Evolutionary conservation across 2,888 invertebrate species (phyloP).

Genomic region (Mayetiola destructor): DNA sequence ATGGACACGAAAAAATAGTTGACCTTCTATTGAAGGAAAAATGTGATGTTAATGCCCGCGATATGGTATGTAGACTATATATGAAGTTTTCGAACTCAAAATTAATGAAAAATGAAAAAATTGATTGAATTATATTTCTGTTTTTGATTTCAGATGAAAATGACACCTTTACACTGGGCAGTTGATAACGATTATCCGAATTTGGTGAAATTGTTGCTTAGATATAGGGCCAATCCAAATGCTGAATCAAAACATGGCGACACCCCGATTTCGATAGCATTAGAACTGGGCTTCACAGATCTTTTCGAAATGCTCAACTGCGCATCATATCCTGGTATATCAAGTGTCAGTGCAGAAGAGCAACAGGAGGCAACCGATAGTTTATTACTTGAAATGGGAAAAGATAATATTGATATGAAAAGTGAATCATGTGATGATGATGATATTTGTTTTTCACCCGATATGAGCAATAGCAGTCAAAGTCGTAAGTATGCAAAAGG

Average conservation of each 20-base stretch:
- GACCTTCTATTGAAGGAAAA: slow-evolving; percentile 51
- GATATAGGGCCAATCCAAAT: slow-evolving; percentile 55
- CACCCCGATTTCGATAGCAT: slow-evolving; percentile 51
- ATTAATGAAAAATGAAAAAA: neutral
- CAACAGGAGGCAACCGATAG: slow-evolving; percentile 14
- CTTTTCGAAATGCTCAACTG: slow-evolving; percentile 44
- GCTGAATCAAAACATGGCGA: slow-evolving; percentile 58
- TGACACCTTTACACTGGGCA: slow-evolving; percentile 94
- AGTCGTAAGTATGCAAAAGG: too few species aligned
- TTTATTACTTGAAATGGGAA: slow-evolving; percentile 6
- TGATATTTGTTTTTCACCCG: neutral
- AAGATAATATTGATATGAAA: neutral
- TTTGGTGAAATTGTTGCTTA: slow-evolving; percentile 53
- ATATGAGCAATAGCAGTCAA: neutral
- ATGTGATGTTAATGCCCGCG: slow-evolving; percentile 57
- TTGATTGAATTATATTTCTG: neutral
- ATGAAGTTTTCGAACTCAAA: neutral
- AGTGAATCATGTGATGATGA: neutral
- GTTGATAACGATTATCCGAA: slow-evolving; percentile 62
- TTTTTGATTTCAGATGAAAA: slow-evolving; percentile 45
- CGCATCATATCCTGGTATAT: slow-evolving; percentile 25
- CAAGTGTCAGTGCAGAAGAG: neutral
- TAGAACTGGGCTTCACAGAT: slow-evolving; percentile 47
- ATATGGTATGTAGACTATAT: slow-evolving; percentile 46
- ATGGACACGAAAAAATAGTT: slow-evolving; percentile 64